phyloP scores from a whole-genome alignment of 2,113 vertebrate species.

The Hippocampus guttulatus region DNA sequence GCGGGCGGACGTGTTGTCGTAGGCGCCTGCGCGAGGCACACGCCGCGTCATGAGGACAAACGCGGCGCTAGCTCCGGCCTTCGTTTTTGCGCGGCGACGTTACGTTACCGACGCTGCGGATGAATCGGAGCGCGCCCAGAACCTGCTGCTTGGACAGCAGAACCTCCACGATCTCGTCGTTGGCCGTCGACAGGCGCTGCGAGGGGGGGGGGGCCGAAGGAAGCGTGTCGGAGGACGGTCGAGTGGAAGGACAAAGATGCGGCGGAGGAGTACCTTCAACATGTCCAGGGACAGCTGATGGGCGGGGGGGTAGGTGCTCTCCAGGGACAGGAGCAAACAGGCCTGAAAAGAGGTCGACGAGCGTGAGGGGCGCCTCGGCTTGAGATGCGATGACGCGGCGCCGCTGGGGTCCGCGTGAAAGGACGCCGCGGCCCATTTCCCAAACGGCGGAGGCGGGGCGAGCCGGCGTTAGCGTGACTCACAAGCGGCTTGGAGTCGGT shows the following conservation, averaged over 20 bases:
- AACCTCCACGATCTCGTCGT: constrained; percentile 97
- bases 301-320: constrained; percentile 92
- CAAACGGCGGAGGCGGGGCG: no score
- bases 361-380: no score
- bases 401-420: no score
- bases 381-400: no score
- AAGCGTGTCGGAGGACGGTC: not conserved
- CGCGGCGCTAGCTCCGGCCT: not conserved
- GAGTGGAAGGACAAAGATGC: not conserved
- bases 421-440: no score
- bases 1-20: constrained; percentile 87
- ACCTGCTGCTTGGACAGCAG: constrained; percentile 96
- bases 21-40: constrained; percentile 59
- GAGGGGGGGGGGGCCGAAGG: not conserved
- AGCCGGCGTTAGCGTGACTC: no score
- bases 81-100: not conserved
- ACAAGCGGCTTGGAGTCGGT: constrained; percentile 98
- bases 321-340: constrained; percentile 88
- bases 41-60: not conserved
- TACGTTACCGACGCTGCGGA: constrained; percentile 83
- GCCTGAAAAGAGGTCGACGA: constrained; percentile 71
- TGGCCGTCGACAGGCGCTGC: constrained; percentile 93
- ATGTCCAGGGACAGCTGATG: constrained; percentile 97
- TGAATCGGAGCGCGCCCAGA: constrained; percentile 87
- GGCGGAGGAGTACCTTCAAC: constrained; percentile 81